phyloP scores from a whole-genome alignment of 2,888 invertebrate species.

The Bruchidius siliquastri region DNA sequence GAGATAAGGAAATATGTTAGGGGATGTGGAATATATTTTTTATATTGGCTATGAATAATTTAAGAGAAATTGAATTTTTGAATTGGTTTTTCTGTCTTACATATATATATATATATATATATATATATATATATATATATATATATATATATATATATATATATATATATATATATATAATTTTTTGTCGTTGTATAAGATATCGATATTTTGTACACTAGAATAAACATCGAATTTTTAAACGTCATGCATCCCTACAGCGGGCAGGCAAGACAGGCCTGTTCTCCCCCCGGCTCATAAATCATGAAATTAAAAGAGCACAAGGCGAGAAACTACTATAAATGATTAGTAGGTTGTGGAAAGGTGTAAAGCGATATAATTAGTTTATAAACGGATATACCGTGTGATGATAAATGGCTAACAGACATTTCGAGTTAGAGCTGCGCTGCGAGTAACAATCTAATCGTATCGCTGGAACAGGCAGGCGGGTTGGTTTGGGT shows the following conservation, averaged over 20 bases:
- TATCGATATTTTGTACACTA: no score
- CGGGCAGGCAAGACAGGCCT: background rate
- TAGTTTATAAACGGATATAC: constrained; percentile 18
- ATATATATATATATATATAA: no score
- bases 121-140: no score
- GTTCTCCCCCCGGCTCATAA: constrained; percentile 1
- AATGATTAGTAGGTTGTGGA: constrained; percentile 18
- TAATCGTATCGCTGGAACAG: constrained; percentile 14
- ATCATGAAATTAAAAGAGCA: constrained; percentile 2
- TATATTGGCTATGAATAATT: no score
- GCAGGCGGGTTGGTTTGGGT: background rate
- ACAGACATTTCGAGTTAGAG: constrained; percentile 30
- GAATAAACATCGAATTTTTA: background rate
- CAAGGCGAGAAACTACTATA: constrained; percentile 10
- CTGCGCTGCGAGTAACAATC: constrained; percentile 21
- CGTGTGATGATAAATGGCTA: constrained; percentile 28
- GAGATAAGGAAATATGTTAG: no score
- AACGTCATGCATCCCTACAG: background rate
- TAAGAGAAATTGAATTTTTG: no score
- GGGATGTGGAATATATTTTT: no score
- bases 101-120: no score
- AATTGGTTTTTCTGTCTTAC: no score
- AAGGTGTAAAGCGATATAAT: constrained; percentile 27
- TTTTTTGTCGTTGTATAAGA: no score
- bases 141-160: no score